phyloP scores from a whole-genome alignment of 2,888 invertebrate genomes.

The Eumacrocentrus americanus region DNA sequence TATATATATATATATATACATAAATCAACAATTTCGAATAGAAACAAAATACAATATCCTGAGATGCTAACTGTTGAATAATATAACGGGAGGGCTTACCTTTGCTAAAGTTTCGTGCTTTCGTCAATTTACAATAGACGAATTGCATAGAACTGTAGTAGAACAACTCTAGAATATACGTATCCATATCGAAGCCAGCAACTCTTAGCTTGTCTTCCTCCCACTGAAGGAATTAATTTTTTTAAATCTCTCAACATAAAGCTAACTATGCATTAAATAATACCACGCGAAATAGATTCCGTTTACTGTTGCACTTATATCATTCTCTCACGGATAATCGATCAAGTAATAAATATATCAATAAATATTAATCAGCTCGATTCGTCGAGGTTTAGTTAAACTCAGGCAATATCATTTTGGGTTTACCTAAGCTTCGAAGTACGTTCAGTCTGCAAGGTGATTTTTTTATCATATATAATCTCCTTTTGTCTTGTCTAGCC shows the following conservation, averaged over 20 bases:
- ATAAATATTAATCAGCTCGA: conserved; percentile 25
- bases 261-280: conserved; percentile 25
- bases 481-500: conserved; percentile 7
- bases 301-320: neutral
- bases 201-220: too few relatives aligned
- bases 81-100: neutral
- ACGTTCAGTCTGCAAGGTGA: conserved; percentile 47
- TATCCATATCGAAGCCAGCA: too few relatives aligned
- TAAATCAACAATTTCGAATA: conserved; percentile 26
- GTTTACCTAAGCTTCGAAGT: conserved; percentile 42
- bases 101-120: too few relatives aligned
- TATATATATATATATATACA: too few relatives aligned
- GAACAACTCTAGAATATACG: too few relatives aligned
- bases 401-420: conserved; percentile 32
- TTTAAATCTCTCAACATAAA: conserved; percentile 5
- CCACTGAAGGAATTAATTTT: neutral
- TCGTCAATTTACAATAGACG: too few relatives aligned
- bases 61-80: conserved; percentile 44
- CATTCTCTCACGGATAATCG: neutral
- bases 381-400: conserved; percentile 39
- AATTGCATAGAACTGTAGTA: too few relatives aligned
- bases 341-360: conserved; percentile 18
- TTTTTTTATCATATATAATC: conserved; percentile 7
- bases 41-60: conserved; percentile 37
- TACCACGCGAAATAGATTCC: conserved; percentile 16